Base-by-base conservation (phyloP, 2,113 vertebrate species). In the Halcyon malimbica region DNA sequence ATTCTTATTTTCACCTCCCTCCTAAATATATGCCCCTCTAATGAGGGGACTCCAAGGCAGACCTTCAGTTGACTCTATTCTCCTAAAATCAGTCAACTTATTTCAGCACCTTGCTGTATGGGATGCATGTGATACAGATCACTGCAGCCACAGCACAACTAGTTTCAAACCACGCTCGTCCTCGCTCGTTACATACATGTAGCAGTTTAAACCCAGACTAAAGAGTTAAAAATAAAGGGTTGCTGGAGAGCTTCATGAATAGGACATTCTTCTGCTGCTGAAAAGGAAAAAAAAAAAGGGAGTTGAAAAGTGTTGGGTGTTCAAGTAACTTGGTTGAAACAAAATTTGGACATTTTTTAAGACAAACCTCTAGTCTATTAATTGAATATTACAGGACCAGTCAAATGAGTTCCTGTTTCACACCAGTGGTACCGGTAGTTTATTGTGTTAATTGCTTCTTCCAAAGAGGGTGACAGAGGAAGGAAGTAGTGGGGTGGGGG, bases 371-470 rank as follows among this genome's bases (percentile, higher is more conserved):
- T 81, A 37, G 64, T 8, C 56, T 67, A 41, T 14, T 26, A 39
- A 18, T 53, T 76, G 11, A 77, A 6, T 59, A 68, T 6, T 21
- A 28, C 10, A 23, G 10, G n/a, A 33, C 7, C 28, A 33, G 18
- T 11, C 82, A 88, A 41, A 24, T 33, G 15, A 59, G 33, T 14
- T 13, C 29, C 11, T 26, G 31, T 33, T 68, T 44, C 29, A 64
- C 35, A 89, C 16, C n/a, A 64, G 7, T 7, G 9, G 6, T 59
- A 84, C 6, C 0, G 0, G 6, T 11, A 16, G 0, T 10, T 89
- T 92, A 39, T 50, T 48, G 51, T 56, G 11, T 53, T 68, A 85
- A 69, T 12, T 56, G 9, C 23, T 78, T 51, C 51, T 78, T 68
- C 20, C 1, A 8, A 85, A 94, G 3, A 15, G 2, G 5, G 6